A percentile compares a stretch with the other conserved stretches of the same genome.
phyloP scores from a whole-genome alignment of 2,797 vertebrate genomes.

The Xiphophorus birchmanni region DNA sequence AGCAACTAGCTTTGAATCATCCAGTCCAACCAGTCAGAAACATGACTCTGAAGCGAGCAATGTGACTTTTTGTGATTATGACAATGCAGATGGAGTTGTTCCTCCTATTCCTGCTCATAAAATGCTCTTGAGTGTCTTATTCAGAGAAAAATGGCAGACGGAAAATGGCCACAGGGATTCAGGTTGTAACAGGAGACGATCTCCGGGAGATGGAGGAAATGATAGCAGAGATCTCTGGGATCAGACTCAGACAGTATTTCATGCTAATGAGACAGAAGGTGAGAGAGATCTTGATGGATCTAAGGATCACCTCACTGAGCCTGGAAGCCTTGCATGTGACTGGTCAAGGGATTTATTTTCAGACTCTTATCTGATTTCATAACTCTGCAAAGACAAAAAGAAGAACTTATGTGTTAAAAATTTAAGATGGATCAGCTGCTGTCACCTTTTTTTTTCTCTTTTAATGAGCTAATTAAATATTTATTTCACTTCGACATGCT shows the following conservation, averaged over 20 bases:
- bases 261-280: background rate
- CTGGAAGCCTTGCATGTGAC: conserved; percentile 49
- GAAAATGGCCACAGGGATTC: conserved; percentile 1
- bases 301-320: background rate
- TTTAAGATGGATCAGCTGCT: background rate
- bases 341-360: conserved; percentile 76
- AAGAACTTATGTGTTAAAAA: background rate
- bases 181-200: background rate
- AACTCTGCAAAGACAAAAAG: background rate
- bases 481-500: background rate
- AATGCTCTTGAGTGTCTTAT: background rate
- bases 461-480: background rate
- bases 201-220: background rate
- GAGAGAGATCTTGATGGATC: background rate
- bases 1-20: conserved; percentile 1
- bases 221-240: conserved; percentile 30
- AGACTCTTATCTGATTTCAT: conserved; percentile 48
- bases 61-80: conserved; percentile 15
- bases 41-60: conserved; percentile 22
- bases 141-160: conserved; percentile 1
- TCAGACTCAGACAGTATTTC: conserved; percentile 5
- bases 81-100: conserved; percentile 34
- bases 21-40: background rate
- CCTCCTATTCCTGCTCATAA: conserved; percentile 50
- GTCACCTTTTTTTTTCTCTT: background rate